Percentiles rank a stretch among this genome's conserved stretches.
Evolutionary conservation across 2,113 vertebrate species (phyloP).

Genomic region (Sminthopsis crassicaudata): DNA sequence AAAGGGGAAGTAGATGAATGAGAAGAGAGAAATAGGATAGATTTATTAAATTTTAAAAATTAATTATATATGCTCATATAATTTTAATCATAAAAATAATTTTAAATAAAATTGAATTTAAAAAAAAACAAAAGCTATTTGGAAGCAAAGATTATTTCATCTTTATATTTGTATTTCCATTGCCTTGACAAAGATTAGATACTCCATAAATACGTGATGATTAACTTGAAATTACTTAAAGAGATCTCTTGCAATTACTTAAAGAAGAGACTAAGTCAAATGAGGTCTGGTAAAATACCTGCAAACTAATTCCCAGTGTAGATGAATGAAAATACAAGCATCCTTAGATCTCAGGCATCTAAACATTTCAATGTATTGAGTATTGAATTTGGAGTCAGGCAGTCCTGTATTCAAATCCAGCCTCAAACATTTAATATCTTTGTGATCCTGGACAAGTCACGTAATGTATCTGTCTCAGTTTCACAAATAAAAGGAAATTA

Average conservation of each 20-base stretch:
- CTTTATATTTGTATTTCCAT: not conserved
- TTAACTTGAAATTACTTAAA: no score
- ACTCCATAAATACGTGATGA: not conserved
- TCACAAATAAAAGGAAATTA: no score
- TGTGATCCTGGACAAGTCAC: not conserved
- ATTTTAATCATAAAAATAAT: not conserved
- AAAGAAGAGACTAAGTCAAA: not conserved
- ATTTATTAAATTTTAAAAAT: not conserved
- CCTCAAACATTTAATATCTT: not conserved
- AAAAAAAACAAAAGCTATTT: not conserved
- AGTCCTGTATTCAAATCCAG: not conserved
- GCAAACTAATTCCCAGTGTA: not conserved
- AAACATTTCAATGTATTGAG: not conserved
- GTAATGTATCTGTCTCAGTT: not conserved
- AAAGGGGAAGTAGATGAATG: not conserved
- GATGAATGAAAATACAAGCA: not conserved
- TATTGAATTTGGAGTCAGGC: not conserved
- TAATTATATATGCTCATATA: not conserved
- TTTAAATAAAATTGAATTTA: not conserved
- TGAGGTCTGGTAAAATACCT: not conserved
- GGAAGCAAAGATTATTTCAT: not conserved
- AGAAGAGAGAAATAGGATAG: not conserved
- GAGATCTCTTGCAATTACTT: not conserved
- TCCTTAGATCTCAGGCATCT: not conserved
- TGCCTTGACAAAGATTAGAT: not conserved